A percentile compares a stretch with the other conserved stretches of the same genome.
Evolutionary conservation across 30 jellyfish, hydroid and myxozoan genomes (phyloP).

Genomic region (Turritopsis dohrnii): DNA sequence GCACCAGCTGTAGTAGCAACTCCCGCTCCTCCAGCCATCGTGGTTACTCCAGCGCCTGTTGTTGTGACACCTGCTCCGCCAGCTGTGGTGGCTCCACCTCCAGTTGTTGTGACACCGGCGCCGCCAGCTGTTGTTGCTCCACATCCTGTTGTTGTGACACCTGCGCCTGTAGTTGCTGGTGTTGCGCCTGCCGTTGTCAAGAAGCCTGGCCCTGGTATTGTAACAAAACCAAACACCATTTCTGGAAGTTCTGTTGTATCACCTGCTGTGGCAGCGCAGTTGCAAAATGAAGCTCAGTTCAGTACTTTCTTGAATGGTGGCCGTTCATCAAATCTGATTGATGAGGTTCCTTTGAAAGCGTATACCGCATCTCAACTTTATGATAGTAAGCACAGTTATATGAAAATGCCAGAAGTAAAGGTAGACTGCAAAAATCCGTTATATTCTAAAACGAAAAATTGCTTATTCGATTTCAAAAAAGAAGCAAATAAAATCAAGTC

Average conservation of each 20-base stretch:
- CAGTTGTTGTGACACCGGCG: background rate
- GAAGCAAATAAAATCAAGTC: background rate
- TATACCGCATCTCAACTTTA: background rate
- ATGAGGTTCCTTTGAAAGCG: background rate
- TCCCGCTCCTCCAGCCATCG: background rate
- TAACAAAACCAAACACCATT: background rate
- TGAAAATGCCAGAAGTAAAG: background rate
- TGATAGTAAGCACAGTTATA: background rate
- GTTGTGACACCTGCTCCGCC: constrained; percentile 11
- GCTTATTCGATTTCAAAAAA: background rate
- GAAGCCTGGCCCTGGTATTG: background rate
- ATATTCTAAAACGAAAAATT: background rate
- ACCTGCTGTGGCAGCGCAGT: too few species aligned
- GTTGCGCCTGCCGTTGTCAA: background rate
- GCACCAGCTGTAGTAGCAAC: background rate
- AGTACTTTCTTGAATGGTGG: background rate
- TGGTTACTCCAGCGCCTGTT: background rate
- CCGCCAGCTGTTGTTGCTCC: constrained; percentile 10
- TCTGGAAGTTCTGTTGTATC: background rate
- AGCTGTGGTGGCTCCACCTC: background rate
- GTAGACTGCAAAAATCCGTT: background rate
- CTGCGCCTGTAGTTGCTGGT: constrained; percentile 7
- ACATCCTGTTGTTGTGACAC: constrained; percentile 9
- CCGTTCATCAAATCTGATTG: background rate
- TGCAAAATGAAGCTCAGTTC: background rate